These are phyloP conservation scores for Amphipyra tragopoginis DNA, from an alignment of 2,888 invertebrate genomes.

Conservation along the genomic window DNA sequence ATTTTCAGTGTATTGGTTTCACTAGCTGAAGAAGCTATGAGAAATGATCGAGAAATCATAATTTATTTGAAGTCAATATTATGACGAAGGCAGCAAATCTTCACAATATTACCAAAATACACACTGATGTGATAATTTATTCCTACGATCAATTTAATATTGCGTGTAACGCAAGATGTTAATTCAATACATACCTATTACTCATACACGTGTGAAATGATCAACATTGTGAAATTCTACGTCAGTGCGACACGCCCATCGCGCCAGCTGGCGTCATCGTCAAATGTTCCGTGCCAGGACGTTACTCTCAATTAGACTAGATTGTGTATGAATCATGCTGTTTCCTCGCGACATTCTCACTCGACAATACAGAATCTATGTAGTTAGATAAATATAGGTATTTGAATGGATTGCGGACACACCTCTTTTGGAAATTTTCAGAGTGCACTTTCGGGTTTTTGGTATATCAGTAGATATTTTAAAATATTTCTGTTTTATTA, in stretches of 20 bases:
- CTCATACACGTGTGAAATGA: constrained; percentile 25
- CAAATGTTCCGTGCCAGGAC: constrained; percentile 31
- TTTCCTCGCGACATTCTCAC: constrained; percentile 25
- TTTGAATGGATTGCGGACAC: constrained; percentile 19
- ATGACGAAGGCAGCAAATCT: no score
- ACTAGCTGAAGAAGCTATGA: no score
- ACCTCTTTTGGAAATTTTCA: constrained; percentile 11
- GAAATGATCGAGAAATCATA: no score
- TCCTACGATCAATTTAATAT: constrained; percentile 1
- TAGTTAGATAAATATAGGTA: neutral
- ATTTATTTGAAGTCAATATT: no score
- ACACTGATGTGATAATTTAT: neutral
- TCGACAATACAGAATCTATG: neutral
- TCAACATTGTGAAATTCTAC: constrained; percentile 24
- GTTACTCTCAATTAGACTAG: constrained; percentile 46
- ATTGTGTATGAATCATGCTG: constrained; percentile 37
- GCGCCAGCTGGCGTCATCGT: constrained; percentile 26
- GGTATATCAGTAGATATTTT: no score
- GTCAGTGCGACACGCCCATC: constrained; percentile 44
- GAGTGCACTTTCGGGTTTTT: no score
- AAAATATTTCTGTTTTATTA: no score
- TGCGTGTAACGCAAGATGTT: constrained; percentile 4
- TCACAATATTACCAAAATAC: neutral
- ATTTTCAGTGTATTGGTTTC: no score
- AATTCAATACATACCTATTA: constrained; percentile 16